Percentiles rank a stretch among this genome's conserved stretches.
Conservation (phyloP, 2,797 vertebrate species). For the Meriones psammophilus region DNA sequence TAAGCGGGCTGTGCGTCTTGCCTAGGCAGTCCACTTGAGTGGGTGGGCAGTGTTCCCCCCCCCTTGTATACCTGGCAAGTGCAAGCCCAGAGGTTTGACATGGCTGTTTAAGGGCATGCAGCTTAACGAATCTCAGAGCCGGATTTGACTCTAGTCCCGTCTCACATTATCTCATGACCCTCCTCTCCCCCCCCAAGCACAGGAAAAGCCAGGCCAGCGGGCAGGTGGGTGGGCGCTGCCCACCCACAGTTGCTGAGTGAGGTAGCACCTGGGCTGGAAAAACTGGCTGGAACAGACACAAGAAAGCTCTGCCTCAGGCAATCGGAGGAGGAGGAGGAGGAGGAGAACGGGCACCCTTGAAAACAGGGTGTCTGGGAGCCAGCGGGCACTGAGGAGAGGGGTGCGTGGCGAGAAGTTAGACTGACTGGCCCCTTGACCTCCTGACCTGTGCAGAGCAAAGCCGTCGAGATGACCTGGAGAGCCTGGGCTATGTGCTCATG, state of each 20-base stretch:
- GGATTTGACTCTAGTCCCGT: not conserved
- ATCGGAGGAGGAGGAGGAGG: not conserved
- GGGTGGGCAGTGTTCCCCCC: fast-evolving
- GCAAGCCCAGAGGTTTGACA: not conserved
- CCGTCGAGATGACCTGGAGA: constrained; percentile 97
- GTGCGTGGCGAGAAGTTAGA: not conserved
- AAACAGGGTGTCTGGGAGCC: fast-evolving
- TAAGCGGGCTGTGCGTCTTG: not conserved
- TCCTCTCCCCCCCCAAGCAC: fast-evolving
- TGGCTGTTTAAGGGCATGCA: not conserved
- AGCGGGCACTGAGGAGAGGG: fast-evolving
- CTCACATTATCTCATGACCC: not conserved
- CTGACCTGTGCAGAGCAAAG: constrained; percentile 93
- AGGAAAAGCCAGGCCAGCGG: not conserved
- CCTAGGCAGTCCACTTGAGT: fast-evolving
- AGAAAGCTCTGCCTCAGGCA: not conserved
- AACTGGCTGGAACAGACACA: not conserved
- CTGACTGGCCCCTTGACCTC: constrained; percentile 30
- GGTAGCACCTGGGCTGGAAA: not conserved
- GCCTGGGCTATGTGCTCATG: constrained; percentile 98
- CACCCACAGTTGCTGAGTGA: not conserved
- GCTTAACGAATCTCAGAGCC: not conserved
- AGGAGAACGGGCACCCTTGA: no score
- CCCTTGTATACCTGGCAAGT: not conserved
- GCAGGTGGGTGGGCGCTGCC: not conserved